These are phyloP conservation scores for Caloenas nicobarica DNA, from an alignment of 2,113 vertebrate species.

Conservation along the genomic window DNA sequence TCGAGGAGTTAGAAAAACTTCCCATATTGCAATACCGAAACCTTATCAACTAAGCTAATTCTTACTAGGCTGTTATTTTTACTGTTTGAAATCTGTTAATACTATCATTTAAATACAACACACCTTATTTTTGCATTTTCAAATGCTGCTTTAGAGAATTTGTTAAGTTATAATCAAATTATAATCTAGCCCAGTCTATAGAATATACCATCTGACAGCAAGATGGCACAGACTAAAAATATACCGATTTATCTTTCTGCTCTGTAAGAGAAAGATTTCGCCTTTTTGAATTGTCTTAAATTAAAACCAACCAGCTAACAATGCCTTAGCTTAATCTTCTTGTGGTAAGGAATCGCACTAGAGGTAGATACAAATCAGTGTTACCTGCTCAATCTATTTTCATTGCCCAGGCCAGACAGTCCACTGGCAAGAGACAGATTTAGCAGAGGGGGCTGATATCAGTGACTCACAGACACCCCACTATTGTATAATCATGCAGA, in stretches of 20 bases:
- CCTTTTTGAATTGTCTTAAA: neutral
- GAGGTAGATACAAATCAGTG: neutral
- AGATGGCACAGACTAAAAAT: neutral
- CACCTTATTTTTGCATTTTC: neutral
- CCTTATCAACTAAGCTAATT: neutral
- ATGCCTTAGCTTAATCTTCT: neutral
- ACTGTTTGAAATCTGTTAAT: neutral
- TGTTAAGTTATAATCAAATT: neutral
- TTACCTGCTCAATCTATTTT: neutral
- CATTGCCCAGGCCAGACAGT: neutral
- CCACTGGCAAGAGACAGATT: neutral
- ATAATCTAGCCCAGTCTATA: neutral
- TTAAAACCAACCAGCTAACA: neutral
- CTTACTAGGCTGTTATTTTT: neutral
- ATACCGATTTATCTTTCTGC: neutral
- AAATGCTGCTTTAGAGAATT: neutral
- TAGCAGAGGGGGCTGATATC: neutral
- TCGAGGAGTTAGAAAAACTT: neutral
- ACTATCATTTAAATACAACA: neutral
- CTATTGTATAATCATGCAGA: neutral
- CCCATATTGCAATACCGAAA: neutral
- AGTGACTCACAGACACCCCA: neutral
- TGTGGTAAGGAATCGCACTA: neutral
- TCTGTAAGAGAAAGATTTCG: neutral
- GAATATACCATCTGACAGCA: neutral